These are phyloP conservation scores for Caerostris extrusa DNA, from an alignment of 1,140 invertebrate species.

Conservation along the genomic window DNA sequence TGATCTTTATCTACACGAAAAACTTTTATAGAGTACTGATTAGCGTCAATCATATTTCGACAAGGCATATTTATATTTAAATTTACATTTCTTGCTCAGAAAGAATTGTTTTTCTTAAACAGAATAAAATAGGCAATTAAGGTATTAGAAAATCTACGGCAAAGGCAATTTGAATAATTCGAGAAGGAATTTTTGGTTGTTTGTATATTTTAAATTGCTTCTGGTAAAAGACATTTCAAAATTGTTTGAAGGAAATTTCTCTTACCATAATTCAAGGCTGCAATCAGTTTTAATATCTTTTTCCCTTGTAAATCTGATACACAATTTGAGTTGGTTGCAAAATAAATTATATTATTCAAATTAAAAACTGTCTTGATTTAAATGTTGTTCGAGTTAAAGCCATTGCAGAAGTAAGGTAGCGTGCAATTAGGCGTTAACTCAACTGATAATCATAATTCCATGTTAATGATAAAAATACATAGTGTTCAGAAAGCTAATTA, in stretches of 20 bases:
- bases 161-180: background rate
- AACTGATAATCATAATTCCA: too few relatives aligned
- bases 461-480: too few relatives aligned
- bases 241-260: background rate
- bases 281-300: background rate
- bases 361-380: too few relatives aligned
- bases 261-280: background rate
- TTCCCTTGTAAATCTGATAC: background rate
- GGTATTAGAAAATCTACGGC: background rate
- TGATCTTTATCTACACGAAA: constrained; percentile 41
- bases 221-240: background rate
- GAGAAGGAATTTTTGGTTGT: background rate
- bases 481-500: too few relatives aligned
- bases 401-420: too few relatives aligned
- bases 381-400: too few relatives aligned
- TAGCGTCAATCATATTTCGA: constrained; percentile 9
- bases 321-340: background rate
- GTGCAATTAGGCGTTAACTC: too few relatives aligned
- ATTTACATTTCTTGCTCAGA: background rate
- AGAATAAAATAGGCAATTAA: background rate
- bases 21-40: constrained; percentile 1
- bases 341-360: background rate
- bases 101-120: background rate
- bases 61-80: background rate
- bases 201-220: background rate